Base-by-base conservation (phyloP, 2,113 vertebrate species). In the Macrotus californicus region DNA sequence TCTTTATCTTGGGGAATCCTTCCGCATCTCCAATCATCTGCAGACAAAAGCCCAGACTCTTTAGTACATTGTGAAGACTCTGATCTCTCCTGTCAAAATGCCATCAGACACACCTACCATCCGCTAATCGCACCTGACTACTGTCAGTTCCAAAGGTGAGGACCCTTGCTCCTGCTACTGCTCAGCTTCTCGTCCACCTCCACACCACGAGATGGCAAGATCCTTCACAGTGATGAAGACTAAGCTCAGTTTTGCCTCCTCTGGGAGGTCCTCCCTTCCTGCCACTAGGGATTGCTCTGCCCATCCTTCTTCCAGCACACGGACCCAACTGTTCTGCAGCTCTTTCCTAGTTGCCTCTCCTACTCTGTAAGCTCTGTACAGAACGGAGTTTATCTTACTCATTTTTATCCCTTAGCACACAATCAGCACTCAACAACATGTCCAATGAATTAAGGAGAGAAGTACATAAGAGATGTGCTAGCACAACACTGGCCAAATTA, bases 381-480 rank as follows among this genome's bases (percentile, higher is more conserved):
- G 66, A 46, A 66, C 3, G 22, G 46, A 7, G 18, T n/a, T 77
- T 46, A 11, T 52, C 39, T 83, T 31, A 26, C n/a, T 56, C 56
- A 52, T 79, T 54, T 89, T 59, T 9, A 77, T 21, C 34, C 76
- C 22, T 90, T 66, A 16, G 41, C 29, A 89, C 1, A 46, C 31
- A 43, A 64, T 43, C 39, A 79, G 31, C 66, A 67, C 39, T 67
- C 22, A 67, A 26, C 39, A 26, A 34, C 13, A 93, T 34, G 16
- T 69, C 43, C 59, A 34, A 4, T 46, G 43, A 96, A 80, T 56
- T 64, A 84, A 92, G 89, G 12, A 84, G 15, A 94, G 50, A 92
- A 95, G 59, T 52, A 67, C 11, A 1, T 48, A 54, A 82, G 56
- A 12, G 66, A 85, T 67, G 22, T 59, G 64, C 80, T 39, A 80